Conservation (phyloP, 2,113 vertebrate species). For the Aphelocoma coerulescens region DNA sequence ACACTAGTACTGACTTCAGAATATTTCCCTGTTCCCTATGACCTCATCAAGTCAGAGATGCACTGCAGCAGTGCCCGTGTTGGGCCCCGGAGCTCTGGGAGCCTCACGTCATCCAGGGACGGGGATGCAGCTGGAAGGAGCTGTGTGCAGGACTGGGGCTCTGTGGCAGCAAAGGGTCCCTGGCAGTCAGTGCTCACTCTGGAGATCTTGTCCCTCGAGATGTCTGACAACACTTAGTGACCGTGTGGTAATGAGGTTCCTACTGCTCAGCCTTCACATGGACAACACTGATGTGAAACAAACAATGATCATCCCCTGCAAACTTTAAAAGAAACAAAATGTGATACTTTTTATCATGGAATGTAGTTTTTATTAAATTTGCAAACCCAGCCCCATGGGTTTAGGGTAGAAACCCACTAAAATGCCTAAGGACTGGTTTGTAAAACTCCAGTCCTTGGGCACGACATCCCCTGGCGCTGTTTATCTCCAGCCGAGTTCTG, state of each 20-base stretch:
- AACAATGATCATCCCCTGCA: not conserved
- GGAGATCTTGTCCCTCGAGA: not conserved
- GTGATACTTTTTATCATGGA: not conserved
- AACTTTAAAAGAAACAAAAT: not conserved
- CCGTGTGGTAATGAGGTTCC: not conserved
- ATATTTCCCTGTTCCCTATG: not conserved
- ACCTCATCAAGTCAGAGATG: not conserved
- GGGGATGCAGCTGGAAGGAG: not conserved
- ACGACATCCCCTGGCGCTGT: not conserved
- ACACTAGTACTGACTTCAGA: not conserved
- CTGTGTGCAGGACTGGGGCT: not conserved
- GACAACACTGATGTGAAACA: not conserved
- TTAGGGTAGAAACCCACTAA: not conserved
- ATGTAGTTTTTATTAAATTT: not conserved
- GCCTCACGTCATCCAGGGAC: not conserved
- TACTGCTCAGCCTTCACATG: not conserved
- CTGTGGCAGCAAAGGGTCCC: not conserved
- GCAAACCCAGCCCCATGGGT: not conserved
- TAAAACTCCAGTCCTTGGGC: not conserved
- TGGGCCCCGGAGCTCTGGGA: not conserved
- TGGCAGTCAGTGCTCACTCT: not conserved
- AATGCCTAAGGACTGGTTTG: not conserved
- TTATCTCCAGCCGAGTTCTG: not conserved
- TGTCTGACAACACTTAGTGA: not conserved
- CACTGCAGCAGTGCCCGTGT: not conserved